phyloP scores from a whole-genome alignment of 1,140 invertebrate species.

The Spodoptera frugiperda region DNA sequence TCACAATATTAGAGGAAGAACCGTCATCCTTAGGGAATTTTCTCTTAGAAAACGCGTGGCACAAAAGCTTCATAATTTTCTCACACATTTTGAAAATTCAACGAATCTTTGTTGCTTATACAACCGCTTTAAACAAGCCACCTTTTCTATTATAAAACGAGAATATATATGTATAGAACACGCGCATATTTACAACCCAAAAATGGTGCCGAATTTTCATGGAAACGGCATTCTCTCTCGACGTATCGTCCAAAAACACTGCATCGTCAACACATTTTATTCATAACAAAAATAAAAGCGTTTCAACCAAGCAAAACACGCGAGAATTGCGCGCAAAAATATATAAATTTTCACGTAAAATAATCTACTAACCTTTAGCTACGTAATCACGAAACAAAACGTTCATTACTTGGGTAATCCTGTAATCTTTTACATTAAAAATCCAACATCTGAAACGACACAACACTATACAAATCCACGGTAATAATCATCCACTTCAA shows the following conservation, averaged over 20 bases:
- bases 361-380: conserved; percentile 38
- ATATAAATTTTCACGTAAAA: conserved; percentile 1
- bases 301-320: background rate
- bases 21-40: background rate
- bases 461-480: conserved; percentile 28
- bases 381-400: conserved; percentile 47
- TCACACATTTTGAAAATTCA: conserved; percentile 9
- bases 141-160: background rate
- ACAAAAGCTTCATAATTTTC: conserved; percentile 9
- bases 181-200: background rate
- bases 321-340: background rate
- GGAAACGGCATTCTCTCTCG: background rate
- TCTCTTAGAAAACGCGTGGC: conserved; percentile 6
- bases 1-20: background rate
- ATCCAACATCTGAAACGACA: conserved; percentile 33
- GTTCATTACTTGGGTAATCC: conserved; percentile 46
- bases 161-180: background rate
- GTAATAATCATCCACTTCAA: conserved; percentile 17
- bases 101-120: background rate
- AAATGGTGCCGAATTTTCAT: conserved; percentile 12
- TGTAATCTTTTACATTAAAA: conserved; percentile 44
- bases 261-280: conserved; percentile 24
- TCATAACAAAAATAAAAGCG: conserved; percentile 25
- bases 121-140: background rate
- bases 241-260: conserved; percentile 17